Evolutionary conservation across 2,113 vertebrate species (phyloP), one percentile per base, ranked within the genome.

Genomic region (Sapayoa aenigma): DNA sequence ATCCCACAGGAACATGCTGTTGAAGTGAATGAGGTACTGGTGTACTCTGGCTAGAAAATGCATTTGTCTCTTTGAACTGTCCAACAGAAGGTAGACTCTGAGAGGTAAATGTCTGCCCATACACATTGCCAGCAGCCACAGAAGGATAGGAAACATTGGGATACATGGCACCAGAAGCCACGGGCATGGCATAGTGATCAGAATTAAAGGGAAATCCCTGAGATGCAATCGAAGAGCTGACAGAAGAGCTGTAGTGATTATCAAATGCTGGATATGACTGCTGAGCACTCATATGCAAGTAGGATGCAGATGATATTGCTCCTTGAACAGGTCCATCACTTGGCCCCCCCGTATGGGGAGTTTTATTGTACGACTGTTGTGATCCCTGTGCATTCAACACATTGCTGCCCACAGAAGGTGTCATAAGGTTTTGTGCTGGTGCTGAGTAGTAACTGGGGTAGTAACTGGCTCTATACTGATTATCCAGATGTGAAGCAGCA

Each of bases 121-220:
- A 99, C 53, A 98, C 98, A 93, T 97, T 94, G 30, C 97, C 98
- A 81, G 98, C 97, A 65, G 98, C 98, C 14, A 93, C 91, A 7
- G 98, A 97, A 16, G 98, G 97, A 89, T 99, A 99, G 2, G 98
- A 98, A 91, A 98, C 96, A 22, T 97, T 97, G 47, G 98, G 98
- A 86, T 98, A 98, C 13, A 97, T 58, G 47, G 98, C 95, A 84
- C 96, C 98, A 5, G 97, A 96, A 66, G 93, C 93, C 18, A 96
- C 41, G 0, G 98, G 96, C 73, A 97, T 84, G 8, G 97, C 49
- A 11, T 98, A 98, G 87, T 97, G 98, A 95, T 84, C 98, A 95
- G 96, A 97, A 89, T 98, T 97, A 55, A 97, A 94, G 85, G 97
- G 94, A 84, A 97, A 98, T 96, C 98, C 98, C 97, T 98, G 97